phyloP scores from a whole-genome alignment of 2,888 invertebrate species.

The Hirtodrosophila duncani region DNA sequence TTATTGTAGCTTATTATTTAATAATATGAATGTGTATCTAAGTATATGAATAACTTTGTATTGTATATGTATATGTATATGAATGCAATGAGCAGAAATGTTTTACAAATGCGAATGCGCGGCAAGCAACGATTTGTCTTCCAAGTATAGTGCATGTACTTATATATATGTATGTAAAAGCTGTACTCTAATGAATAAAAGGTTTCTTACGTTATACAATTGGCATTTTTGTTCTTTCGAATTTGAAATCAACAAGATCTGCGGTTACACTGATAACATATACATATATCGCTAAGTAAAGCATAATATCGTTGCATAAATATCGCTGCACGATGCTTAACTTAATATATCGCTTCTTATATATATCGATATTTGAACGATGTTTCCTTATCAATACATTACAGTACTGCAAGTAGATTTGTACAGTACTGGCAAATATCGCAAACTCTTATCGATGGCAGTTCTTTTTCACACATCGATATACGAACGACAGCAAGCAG shows the following conservation, averaged over 20 bases:
- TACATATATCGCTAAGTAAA: too few relatives aligned
- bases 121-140: slow-evolving; percentile 55
- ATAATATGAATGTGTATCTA: slow-evolving; percentile 42
- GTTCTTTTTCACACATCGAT: too few relatives aligned
- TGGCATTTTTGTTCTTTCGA: background rate
- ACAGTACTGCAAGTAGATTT: too few relatives aligned
- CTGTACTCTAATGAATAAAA: slow-evolving; percentile 60
- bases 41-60: slow-evolving; percentile 26
- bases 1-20: slow-evolving; percentile 59
- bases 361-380: too few relatives aligned
- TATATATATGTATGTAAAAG: slow-evolving; percentile 49
- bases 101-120: slow-evolving; percentile 52
- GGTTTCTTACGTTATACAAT: slow-evolving; percentile 54
- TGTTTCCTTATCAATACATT: too few relatives aligned
- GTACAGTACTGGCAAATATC: too few relatives aligned
- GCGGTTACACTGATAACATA: too few relatives aligned
- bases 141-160: slow-evolving; percentile 52
- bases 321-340: too few relatives aligned
- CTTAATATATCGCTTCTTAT: too few relatives aligned
- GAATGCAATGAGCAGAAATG: slow-evolving; percentile 42
- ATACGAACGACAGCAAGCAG: too few relatives aligned
- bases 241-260: background rate
- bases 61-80: slow-evolving; percentile 58
- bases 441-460: too few relatives aligned
- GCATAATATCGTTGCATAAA: too few relatives aligned